Percentiles rank a stretch among this genome's conserved stretches.
Evolutionary conservation across 1,140 invertebrate genomes (phyloP).

Genomic region (Eriosoma lanigerum): DNA sequence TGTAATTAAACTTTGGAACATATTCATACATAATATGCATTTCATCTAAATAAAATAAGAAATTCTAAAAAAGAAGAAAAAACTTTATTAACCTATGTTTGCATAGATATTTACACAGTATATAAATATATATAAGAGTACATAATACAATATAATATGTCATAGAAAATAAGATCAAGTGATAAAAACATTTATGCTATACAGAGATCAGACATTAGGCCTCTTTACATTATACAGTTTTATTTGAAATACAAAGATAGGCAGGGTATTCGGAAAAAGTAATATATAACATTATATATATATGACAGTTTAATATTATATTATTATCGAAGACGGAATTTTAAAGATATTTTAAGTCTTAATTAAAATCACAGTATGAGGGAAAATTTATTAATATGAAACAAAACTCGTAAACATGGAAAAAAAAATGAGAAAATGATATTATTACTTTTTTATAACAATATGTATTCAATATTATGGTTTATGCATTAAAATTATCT

Average conservation of each 20-base stretch:
- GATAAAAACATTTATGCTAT: not conserved
- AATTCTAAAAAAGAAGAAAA: constrained; percentile 24
- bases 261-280: not conserved
- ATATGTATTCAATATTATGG: not conserved
- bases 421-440: not conserved
- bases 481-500: not conserved
- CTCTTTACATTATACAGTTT: constrained; percentile 1
- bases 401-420: not conserved
- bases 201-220: constrained; percentile 32
- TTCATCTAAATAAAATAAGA: constrained; percentile 32
- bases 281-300: not conserved
- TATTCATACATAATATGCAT: constrained; percentile 22
- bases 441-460: not conserved
- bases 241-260: not conserved
- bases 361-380: constrained; percentile 32
- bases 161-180: constrained; percentile 20
- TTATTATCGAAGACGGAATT: not conserved
- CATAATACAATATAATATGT: constrained; percentile 26
- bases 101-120: constrained; percentile 25
- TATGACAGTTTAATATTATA: not conserved
- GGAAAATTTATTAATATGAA: constrained; percentile 9
- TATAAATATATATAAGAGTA: not conserved
- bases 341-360: constrained; percentile 16
- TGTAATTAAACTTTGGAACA: constrained; percentile 40
- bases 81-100: constrained; percentile 8